These are phyloP conservation scores for Xiphorhynchus erythropygius DNA, from an alignment of 2,797 vertebrate species.

Conservation along the genomic window DNA sequence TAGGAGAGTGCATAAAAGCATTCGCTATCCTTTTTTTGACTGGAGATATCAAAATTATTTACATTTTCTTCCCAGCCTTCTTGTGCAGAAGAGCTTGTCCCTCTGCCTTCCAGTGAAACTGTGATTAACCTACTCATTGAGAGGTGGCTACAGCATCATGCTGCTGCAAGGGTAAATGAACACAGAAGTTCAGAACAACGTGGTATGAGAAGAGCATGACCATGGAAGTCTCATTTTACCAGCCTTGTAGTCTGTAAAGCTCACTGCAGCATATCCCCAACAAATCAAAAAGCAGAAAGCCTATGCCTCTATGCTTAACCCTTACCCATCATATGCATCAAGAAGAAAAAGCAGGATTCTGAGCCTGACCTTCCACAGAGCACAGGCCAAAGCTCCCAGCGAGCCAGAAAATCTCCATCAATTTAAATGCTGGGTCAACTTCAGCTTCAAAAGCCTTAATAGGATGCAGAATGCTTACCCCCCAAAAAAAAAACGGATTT, in stretches of 20 bases:
- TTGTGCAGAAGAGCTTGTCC: background rate
- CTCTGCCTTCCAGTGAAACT: background rate
- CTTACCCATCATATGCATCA: background rate
- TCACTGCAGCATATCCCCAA: background rate
- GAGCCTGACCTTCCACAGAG: background rate
- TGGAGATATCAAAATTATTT: background rate
- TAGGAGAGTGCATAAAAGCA: background rate
- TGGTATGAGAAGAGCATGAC: background rate
- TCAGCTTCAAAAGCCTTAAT: background rate
- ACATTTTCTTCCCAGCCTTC: background rate
- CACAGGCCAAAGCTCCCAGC: background rate
- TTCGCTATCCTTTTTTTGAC: background rate
- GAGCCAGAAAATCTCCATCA: background rate
- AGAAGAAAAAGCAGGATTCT: background rate
- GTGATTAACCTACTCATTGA: background rate
- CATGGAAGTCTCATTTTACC: background rate
- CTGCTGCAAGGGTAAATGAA: background rate
- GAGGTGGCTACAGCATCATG: rapidly evolving
- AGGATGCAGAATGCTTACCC: background rate
- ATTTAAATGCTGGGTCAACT: background rate
- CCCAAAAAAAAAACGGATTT: background rate
- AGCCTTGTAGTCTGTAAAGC: background rate
- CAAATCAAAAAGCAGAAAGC: background rate
- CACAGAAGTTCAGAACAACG: background rate
- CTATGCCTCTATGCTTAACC: background rate